These are phyloP conservation scores for Drosophila mercatorum DNA, from an alignment of 2,888 invertebrate genomes.

Conservation along the genomic window DNA sequence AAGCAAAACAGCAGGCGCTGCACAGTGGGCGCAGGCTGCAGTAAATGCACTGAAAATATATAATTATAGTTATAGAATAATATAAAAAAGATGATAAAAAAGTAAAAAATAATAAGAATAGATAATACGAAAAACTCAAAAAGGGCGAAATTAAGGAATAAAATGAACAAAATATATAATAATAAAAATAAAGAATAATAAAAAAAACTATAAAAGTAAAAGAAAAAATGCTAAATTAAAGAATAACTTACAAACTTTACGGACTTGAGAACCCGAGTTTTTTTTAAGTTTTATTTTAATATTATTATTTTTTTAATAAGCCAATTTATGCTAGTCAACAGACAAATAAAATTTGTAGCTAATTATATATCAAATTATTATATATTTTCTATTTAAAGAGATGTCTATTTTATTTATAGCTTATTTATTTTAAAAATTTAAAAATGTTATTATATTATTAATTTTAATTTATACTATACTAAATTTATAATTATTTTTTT, in stretches of 20 bases:
- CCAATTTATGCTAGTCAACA: too few relatives aligned
- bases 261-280: too few relatives aligned
- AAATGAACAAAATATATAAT: rapidly evolving
- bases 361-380: too few relatives aligned
- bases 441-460: too few relatives aligned
- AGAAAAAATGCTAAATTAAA: neutral
- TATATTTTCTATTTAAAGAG: neutral
- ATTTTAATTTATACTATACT: neutral
- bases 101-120: neutral
- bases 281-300: too few relatives aligned
- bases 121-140: too few relatives aligned
- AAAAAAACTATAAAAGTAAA: neutral
- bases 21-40: constrained; percentile 43
- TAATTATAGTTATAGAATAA: neutral
- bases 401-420: neutral
- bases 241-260: neutral
- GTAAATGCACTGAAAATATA: neutral
- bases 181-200: neutral
- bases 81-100: neutral
- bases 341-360: too few relatives aligned
- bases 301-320: too few relatives aligned
- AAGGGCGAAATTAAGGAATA: neutral
- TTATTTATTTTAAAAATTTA: neutral
- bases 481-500: neutral
- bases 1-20: constrained; percentile 14